A percentile compares a stretch with the other conserved stretches of the same genome.
Evolutionary conservation across 2,113 vertebrate species (phyloP).

Genomic region (Zootoca vivipara): DNA sequence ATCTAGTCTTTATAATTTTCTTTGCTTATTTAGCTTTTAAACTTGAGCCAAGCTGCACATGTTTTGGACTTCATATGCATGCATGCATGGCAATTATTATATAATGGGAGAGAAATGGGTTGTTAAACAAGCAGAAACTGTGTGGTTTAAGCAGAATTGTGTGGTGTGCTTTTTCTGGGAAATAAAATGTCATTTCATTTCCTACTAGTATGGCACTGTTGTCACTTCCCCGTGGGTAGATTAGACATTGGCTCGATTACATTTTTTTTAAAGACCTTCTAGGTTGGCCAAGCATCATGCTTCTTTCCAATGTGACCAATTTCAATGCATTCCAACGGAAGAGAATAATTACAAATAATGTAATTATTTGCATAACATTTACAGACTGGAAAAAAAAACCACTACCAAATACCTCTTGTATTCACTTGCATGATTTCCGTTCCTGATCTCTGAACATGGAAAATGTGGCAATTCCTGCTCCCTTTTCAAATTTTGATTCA

Average conservation of each 20-base stretch:
- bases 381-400: too few species aligned
- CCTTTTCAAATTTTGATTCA: too few species aligned
- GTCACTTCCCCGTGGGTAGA: background rate
- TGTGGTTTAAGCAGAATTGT: background rate
- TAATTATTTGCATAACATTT: too few species aligned
- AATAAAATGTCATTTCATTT: background rate
- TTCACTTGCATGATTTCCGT: too few species aligned
- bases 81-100: too few species aligned
- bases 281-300: background rate
- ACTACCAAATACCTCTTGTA: too few species aligned
- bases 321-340: too few species aligned
- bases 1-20: background rate
- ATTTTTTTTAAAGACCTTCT: background rate
- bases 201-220: background rate
- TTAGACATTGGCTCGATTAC: background rate
- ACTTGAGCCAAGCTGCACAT: background rate
- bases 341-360: too few species aligned
- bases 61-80: background rate
- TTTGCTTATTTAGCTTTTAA: slow-evolving; percentile 11
- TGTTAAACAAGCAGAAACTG: background rate
- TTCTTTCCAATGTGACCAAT: background rate
- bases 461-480: too few species aligned
- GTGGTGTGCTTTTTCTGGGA: background rate
- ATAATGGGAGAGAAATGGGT: background rate
- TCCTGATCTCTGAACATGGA: too few species aligned